phyloP scores from a whole-genome alignment of 1,140 invertebrate genomes.

The Heterodera carotae region DNA sequence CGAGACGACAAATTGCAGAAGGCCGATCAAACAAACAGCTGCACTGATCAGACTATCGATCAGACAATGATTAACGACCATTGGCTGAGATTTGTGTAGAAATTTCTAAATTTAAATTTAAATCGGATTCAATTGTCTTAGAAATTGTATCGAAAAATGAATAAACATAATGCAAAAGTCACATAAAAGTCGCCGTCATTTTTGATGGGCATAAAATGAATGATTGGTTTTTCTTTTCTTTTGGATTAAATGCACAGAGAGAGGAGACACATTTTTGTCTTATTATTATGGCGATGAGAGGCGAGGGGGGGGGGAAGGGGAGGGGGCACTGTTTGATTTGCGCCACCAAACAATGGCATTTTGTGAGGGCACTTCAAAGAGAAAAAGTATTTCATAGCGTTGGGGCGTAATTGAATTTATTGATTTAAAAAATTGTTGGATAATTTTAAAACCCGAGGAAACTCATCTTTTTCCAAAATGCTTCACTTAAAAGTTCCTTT shows the following conservation, averaged over 20 bases:
- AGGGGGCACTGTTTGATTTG: background rate
- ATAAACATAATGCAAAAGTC: too few relatives aligned
- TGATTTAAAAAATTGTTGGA: too few relatives aligned
- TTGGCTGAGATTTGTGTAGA: too few relatives aligned
- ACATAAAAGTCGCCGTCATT: background rate
- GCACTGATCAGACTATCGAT: background rate
- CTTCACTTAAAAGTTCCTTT: too few relatives aligned
- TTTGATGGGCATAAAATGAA: background rate
- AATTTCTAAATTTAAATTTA: too few relatives aligned
- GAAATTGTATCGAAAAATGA: too few relatives aligned
- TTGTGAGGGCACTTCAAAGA: background rate
- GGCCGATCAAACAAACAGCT: background rate
- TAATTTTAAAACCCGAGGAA: too few relatives aligned
- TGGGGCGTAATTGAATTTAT: background rate
- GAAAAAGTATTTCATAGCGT: background rate
- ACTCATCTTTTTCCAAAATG: too few relatives aligned
- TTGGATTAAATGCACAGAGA: background rate
- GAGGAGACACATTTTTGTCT: background rate
- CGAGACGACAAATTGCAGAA: background rate
- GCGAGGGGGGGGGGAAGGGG: too few relatives aligned
- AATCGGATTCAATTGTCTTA: too few relatives aligned
- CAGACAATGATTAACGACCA: too few relatives aligned
- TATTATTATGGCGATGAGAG: too few relatives aligned
- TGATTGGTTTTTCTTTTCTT: background rate
- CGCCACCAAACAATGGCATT: background rate